Evolutionary conservation across 1,140 invertebrate species (phyloP).

Genomic region (Neotoxoptera formosana): DNA sequence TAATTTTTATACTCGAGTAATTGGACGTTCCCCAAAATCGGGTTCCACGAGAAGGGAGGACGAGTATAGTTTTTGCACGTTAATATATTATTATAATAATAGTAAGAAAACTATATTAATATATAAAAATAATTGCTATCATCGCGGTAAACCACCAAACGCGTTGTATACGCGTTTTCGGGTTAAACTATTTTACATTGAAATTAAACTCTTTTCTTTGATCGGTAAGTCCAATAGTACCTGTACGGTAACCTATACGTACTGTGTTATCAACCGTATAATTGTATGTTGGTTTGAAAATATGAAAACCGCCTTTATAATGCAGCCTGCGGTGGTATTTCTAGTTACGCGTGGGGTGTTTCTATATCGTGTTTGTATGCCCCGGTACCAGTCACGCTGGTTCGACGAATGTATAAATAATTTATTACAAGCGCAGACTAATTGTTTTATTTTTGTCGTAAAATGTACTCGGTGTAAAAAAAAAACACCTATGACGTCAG

Average conservation of each 20-base stretch:
- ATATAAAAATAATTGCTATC: background rate
- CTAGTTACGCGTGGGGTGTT: background rate
- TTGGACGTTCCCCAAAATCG: background rate
- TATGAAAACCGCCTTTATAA: background rate
- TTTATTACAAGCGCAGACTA: background rate
- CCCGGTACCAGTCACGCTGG: background rate
- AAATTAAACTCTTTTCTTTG: background rate
- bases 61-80: background rate
- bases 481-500: background rate
- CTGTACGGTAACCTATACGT: no score
- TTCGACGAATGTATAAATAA: background rate
- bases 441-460: background rate
- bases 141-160: background rate
- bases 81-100: background rate
- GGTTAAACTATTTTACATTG: background rate
- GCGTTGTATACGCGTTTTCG: background rate
- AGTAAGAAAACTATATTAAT: background rate
- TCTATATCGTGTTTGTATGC: background rate
- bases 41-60: background rate
- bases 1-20: background rate
- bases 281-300: background rate
- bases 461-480: background rate
- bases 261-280: no score
- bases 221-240: background rate
- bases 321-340: background rate